Percentiles rank a stretch among this genome's conserved stretches.
Evolutionary conservation across 2,113 vertebrate genomes (phyloP).

Genomic region (Zosterops pallidus): DNA sequence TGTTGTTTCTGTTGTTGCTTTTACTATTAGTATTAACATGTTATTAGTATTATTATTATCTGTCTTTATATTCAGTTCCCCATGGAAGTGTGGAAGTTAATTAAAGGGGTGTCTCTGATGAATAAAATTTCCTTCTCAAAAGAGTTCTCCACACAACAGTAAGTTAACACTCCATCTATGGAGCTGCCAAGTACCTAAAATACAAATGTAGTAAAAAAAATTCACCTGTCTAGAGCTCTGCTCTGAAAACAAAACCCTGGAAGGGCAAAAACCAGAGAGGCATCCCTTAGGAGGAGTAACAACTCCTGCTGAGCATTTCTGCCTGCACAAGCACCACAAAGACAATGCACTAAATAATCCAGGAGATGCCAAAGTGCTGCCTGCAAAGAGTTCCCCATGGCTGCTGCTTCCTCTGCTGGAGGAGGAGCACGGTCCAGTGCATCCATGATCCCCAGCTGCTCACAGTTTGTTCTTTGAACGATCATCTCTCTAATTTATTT

Average conservation of each 20-base stretch:
- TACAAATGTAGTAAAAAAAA: neutral
- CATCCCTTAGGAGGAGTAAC: neutral
- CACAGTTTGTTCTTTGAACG: neutral
- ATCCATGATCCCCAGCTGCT: neutral
- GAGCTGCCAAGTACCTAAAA: neutral
- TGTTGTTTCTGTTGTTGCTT: neutral
- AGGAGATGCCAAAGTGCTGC: neutral
- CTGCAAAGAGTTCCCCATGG: neutral
- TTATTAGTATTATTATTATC: slow-evolving; percentile 1
- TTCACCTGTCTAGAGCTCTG: neutral
- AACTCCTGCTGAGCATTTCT: neutral
- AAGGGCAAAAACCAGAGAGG: neutral
- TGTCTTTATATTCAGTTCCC: slow-evolving; percentile 15
- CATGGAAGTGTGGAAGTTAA: slow-evolving; percentile 10
- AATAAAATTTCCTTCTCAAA: neutral
- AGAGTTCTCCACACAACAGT: neutral
- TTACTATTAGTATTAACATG: neutral
- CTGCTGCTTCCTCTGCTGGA: neutral
- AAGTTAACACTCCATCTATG: neutral
- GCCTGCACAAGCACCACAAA: neutral
- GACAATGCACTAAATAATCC: neutral
- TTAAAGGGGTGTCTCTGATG: slow-evolving; percentile 15
- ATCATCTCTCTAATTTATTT: neutral
- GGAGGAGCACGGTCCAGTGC: neutral
- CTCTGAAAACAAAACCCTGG: neutral